Evolutionary conservation across 1,140 invertebrate genomes (phyloP).

Genomic region (Dolichoris vasculosae): DNA sequence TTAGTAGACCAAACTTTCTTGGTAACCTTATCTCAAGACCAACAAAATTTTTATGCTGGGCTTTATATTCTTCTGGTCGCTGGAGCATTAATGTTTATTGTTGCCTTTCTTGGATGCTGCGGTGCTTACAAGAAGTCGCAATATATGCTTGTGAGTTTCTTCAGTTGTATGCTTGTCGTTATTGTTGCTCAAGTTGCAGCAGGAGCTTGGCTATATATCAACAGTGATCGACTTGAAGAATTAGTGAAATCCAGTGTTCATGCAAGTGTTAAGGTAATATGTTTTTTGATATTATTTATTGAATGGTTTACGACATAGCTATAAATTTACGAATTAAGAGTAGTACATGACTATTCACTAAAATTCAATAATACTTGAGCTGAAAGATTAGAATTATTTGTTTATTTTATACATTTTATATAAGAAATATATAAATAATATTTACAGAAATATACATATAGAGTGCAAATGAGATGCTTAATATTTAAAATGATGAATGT

Average conservation of each 20-base stretch:
- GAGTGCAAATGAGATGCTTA: too few species aligned
- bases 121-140: constrained; percentile 91
- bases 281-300: background rate
- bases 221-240: constrained; percentile 79
- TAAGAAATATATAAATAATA: too few species aligned
- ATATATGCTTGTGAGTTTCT: constrained; percentile 88
- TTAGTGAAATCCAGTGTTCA: constrained; percentile 79
- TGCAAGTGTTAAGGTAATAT: constrained; percentile 76
- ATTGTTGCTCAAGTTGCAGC: constrained; percentile 86
- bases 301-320: background rate
- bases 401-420: too few species aligned
- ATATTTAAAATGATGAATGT: too few species aligned
- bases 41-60: constrained; percentile 82
- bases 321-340: too few species aligned
- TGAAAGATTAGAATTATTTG: too few species aligned
- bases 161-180: constrained; percentile 83
- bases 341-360: too few species aligned
- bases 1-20: constrained; percentile 84
- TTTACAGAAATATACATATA: too few species aligned
- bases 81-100: constrained; percentile 86
- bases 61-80: constrained; percentile 85
- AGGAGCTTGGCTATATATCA: constrained; percentile 83
- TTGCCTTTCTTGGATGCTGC: constrained; percentile 93
- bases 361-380: too few species aligned
- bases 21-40: constrained; percentile 80